A percentile compares a stretch with the other conserved stretches of the same genome.
These are phyloP conservation scores for Haliclystus octoradiatus DNA, from an alignment of 30 jellyfish, hydroid and myxozoan genomes.

Conservation along the genomic window DNA sequence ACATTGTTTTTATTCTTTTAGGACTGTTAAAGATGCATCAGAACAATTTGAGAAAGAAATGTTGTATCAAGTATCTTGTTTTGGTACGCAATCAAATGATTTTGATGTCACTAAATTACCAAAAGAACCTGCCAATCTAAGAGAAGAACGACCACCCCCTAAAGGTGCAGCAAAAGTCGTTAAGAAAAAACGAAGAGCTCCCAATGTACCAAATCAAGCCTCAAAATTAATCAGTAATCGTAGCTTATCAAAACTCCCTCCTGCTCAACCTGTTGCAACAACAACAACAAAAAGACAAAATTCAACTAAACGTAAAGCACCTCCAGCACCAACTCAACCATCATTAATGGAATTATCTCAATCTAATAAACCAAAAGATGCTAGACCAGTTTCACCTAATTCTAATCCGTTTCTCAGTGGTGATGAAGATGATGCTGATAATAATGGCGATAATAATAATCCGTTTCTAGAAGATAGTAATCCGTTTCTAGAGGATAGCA, in stretches of 20 bases:
- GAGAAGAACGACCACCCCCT: slow-evolving; percentile 20
- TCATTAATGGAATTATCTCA: slow-evolving; percentile 2
- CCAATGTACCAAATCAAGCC: neutral
- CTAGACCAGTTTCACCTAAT: slow-evolving; percentile 7
- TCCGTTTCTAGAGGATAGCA: slow-evolving; percentile 21
- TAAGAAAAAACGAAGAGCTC: slow-evolving; percentile 1
- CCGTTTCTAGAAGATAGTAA: slow-evolving; percentile 21
- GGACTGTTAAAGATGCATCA: slow-evolving; percentile 27
- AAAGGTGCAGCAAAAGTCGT: slow-evolving; percentile 14
- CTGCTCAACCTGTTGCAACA: neutral
- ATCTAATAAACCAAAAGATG: slow-evolving; percentile 1
- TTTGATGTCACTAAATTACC: neutral
- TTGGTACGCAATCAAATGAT: slow-evolving; percentile 33
- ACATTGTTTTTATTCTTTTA: slow-evolving; percentile 1
- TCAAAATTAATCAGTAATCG: slow-evolving; percentile 14
- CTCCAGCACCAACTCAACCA: neutral
- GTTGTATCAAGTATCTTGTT: slow-evolving; percentile 58
- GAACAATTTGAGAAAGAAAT: slow-evolving; percentile 44
- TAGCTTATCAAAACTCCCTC: neutral
- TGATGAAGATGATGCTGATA: slow-evolving; percentile 22
- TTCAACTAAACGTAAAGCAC: neutral
- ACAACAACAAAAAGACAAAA: neutral
- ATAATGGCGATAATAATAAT: slow-evolving; percentile 6
- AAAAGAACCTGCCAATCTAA: slow-evolving; percentile 16
- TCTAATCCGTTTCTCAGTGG: too few relatives aligned